phyloP scores from a whole-genome alignment of 2,113 vertebrate genomes.

The Nasalis larvatus region DNA sequence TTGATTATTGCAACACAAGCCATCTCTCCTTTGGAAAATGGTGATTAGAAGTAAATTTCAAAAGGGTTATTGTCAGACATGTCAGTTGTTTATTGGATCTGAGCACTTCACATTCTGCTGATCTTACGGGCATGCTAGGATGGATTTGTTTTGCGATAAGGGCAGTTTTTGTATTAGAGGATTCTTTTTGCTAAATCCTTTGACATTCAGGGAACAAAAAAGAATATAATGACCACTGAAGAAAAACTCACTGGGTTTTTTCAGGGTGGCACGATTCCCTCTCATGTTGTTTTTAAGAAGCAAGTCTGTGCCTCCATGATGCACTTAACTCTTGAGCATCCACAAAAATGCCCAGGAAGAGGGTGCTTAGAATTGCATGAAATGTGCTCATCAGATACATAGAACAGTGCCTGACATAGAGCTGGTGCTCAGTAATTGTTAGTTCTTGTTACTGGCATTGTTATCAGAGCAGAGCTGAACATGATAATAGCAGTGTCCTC shows the following conservation, averaged over 20 bases:
- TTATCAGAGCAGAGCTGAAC: background rate
- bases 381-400: background rate
- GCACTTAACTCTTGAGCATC: background rate
- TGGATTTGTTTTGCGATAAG: background rate
- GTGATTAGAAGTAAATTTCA: slow-evolving; percentile 17
- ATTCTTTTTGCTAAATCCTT: background rate
- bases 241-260: background rate
- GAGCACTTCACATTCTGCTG: background rate
- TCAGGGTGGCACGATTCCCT: background rate
- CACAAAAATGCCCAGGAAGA: background rate
- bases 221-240: background rate
- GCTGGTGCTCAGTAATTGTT: background rate
- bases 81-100: background rate
- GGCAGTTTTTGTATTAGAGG: slow-evolving; percentile 18
- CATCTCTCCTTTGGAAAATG: slow-evolving; percentile 3
- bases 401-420: background rate
- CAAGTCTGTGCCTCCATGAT: background rate
- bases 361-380: background rate
- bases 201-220: background rate
- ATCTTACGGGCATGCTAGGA: background rate
- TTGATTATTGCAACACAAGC: background rate
- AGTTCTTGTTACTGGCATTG: background rate
- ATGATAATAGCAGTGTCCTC: background rate
- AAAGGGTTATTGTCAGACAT: background rate
- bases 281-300: slow-evolving; percentile 17